phyloP scores from a whole-genome alignment of 2,888 invertebrate species.

The Thera britannica region DNA sequence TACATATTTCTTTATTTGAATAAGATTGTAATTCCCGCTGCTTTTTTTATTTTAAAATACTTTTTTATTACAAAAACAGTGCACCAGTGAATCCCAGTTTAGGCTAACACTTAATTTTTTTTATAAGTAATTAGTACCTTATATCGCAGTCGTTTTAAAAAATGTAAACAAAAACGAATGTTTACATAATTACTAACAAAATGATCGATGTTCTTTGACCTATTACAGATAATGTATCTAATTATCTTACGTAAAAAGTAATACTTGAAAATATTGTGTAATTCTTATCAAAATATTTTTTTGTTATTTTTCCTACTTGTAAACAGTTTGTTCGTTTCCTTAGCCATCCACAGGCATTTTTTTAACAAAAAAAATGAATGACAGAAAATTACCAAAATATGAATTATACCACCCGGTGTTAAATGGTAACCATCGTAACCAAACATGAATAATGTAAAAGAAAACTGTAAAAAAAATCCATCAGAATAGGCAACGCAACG shows the following conservation, averaged over 20 bases:
- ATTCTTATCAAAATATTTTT: slow-evolving; percentile 9
- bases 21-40: not conserved
- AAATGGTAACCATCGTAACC: too few species aligned
- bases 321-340: not conserved
- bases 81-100: not conserved
- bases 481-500: too few species aligned
- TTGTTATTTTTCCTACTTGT: not conserved
- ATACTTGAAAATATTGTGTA: slow-evolving; percentile 15
- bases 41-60: not conserved
- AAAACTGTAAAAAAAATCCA: too few species aligned
- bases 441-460: too few species aligned
- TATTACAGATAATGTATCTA: slow-evolving; percentile 8
- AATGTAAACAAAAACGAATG: not conserved
- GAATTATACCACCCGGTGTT: too few species aligned
- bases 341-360: not conserved
- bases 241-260: slow-evolving; percentile 2
- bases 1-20: slow-evolving; percentile 1
- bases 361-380: not conserved
- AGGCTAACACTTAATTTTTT: not conserved
- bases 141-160: not conserved
- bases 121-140: not conserved
- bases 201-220: slow-evolving; percentile 4
- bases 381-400: too few species aligned
- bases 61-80: not conserved
- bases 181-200: slow-evolving; percentile 8